Evolutionary conservation across 2,888 invertebrate genomes (phyloP), one percentile per base, ranked within the genome.

Genomic region (Temnothorax unifasciatus): DNA sequence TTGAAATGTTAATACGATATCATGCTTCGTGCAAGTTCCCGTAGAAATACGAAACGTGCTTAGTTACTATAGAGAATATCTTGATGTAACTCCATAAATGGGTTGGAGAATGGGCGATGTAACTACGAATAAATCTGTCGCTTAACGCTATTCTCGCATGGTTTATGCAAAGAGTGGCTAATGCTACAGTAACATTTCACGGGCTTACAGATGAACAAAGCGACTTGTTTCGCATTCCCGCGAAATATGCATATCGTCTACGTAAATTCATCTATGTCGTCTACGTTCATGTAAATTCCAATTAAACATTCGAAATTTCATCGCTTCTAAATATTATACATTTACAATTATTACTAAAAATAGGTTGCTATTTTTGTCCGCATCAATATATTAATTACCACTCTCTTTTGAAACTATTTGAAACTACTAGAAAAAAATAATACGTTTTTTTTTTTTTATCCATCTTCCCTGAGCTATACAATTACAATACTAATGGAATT

Each of bases 131-230:
- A 73, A 81, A 73, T 79, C 47, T 71, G 73, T 57, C 73, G 34
- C 47, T 79, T 61, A 81, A 71, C 73, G 47, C 44, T 50, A 50
- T 61, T 61, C 59, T 73, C 44, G 41, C 71, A 44, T 41, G 71
- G 38, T 54, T 77, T 79, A 79, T 79, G 73, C 47, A 34, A 81
- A 73, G 59, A 73, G 59, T 9, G 25, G 34, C 47, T 73, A 29
- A 73, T 61, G 38, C 73, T 73, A 71, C 57, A 3, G 74, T 47
- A 79, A 79, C 73, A 61, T 81, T 59, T 73, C 79, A 81, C 73
- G 47, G 25, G 47, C 59, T 73, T 61, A 50, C 21, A 61, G 25
- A 61, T 61, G 47, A 81, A 64, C 38, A 73, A 73, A 76, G 38
- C 47, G 44, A 61, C 61, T 74, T 29, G 21, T 76, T 38, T 64